Percentiles rank a stretch among this genome's conserved stretches.
These are phyloP conservation scores for Eupithecia pulchellata DNA, from an alignment of 2,888 invertebrate species.

Conservation along the genomic window DNA sequence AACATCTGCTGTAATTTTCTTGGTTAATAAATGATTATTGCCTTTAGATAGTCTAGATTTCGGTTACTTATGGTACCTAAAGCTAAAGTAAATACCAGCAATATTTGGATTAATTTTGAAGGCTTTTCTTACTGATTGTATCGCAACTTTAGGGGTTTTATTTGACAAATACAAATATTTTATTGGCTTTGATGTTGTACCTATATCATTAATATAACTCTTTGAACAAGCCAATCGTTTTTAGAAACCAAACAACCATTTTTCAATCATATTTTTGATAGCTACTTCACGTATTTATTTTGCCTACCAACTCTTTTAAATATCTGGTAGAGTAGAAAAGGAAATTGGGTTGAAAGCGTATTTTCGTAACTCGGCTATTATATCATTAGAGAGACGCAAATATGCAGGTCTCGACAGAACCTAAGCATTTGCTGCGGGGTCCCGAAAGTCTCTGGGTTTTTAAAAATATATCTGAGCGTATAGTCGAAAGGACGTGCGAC, in stretches of 20 bases:
- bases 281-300: neutral
- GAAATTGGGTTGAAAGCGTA: neutral
- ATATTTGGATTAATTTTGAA: neutral
- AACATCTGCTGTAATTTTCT: no score
- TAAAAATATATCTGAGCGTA: no score
- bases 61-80: neutral
- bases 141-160: neutral
- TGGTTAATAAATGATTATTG: no score
- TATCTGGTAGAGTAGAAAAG: neutral
- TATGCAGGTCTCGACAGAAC: no score
- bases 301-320: neutral
- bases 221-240: constrained; percentile 1
- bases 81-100: neutral
- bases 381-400: no score
- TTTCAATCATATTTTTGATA: constrained; percentile 8
- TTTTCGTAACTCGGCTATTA: neutral
- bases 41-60: neutral
- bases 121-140: neutral
- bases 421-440: no score
- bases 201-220: constrained; percentile 16
- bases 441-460: no score
- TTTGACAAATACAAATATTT: neutral
- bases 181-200: constrained; percentile 13
- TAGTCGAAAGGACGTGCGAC: no score
- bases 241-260: constrained; percentile 5